Conservation (phyloP, 2,113 vertebrate species). For the Shinisaurus crocodilurus region DNA sequence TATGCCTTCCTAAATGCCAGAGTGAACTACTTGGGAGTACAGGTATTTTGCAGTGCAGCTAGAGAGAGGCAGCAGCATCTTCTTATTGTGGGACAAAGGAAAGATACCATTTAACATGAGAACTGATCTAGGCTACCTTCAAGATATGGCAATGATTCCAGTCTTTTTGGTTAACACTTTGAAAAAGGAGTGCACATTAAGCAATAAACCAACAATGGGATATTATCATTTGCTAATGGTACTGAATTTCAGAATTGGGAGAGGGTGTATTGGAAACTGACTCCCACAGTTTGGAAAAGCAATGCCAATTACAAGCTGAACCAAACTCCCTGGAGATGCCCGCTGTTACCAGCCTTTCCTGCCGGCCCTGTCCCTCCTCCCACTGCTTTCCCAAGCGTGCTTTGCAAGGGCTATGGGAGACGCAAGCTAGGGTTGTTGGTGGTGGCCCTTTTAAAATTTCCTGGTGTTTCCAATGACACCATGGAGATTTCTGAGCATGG, state of each 20-base stretch:
- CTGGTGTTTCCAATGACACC: neutral
- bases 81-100: neutral
- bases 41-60: neutral
- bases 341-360: neutral
- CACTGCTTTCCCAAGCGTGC: neutral
- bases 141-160: neutral
- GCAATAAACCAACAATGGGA: neutral
- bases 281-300: too few relatives aligned
- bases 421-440: neutral
- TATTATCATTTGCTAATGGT: neutral
- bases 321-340: neutral
- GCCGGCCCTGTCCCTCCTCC: neutral
- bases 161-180: neutral
- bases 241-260: neutral
- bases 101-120: neutral
- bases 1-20: neutral
- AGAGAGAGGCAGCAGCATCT: neutral
- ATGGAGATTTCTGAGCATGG: neutral
- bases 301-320: neutral
- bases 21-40: neutral
- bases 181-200: neutral
- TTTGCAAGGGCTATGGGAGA: neutral
- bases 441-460: neutral
- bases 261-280: neutral
- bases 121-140: neutral